These are phyloP conservation scores for Yasuhikotakia modesta DNA, from an alignment of 2,797 vertebrate genomes.

Conservation along the genomic window DNA sequence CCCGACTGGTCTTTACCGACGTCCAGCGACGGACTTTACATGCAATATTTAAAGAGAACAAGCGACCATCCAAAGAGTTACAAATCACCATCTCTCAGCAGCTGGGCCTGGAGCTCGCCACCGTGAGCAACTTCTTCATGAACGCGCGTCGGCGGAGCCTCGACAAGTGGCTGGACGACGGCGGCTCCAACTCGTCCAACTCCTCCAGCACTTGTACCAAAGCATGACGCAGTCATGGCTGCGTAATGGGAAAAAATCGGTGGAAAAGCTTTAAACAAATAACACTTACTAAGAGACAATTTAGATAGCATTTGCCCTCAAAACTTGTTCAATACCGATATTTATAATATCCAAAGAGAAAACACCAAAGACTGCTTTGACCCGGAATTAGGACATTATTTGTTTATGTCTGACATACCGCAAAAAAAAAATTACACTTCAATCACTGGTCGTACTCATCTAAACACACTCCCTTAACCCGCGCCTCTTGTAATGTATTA, in stretches of 20 bases:
- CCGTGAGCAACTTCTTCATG: slow-evolving; percentile 99
- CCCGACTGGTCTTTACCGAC: slow-evolving; percentile 96
- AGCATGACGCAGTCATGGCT: slow-evolving; percentile 89
- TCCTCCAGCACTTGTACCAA: slow-evolving; percentile 96
- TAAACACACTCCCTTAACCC: slow-evolving; percentile 66
- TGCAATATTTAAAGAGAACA: slow-evolving; percentile 99
- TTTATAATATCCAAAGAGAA: slow-evolving; percentile 99
- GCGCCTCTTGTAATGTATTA: slow-evolving; percentile 75
- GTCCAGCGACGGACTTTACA: slow-evolving; percentile 98
- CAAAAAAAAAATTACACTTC: slow-evolving; percentile 74
- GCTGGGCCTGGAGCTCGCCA: slow-evolving; percentile 96
- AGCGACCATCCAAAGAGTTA: slow-evolving; percentile 98
- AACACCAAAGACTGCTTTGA: slow-evolving; percentile 98
- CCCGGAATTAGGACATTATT: slow-evolving; percentile 90
- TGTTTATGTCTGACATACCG: slow-evolving; percentile 84
- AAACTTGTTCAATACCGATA: slow-evolving; percentile 86
- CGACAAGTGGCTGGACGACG: slow-evolving; percentile 98
- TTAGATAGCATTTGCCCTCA: slow-evolving; percentile 85
- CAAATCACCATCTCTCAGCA: slow-evolving; percentile 99
- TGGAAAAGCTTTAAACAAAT: slow-evolving; percentile 98
- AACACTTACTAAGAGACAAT: slow-evolving; percentile 81
- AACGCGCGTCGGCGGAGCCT: slow-evolving; percentile 96
- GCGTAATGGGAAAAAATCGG: slow-evolving; percentile 87
- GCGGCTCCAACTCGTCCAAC: slow-evolving; percentile 85
- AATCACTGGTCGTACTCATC: slow-evolving; percentile 84